Percentiles rank a stretch among this genome's conserved stretches.
Evolutionary conservation across 1,140 invertebrate species (phyloP).

Genomic region (Samia ricini): DNA sequence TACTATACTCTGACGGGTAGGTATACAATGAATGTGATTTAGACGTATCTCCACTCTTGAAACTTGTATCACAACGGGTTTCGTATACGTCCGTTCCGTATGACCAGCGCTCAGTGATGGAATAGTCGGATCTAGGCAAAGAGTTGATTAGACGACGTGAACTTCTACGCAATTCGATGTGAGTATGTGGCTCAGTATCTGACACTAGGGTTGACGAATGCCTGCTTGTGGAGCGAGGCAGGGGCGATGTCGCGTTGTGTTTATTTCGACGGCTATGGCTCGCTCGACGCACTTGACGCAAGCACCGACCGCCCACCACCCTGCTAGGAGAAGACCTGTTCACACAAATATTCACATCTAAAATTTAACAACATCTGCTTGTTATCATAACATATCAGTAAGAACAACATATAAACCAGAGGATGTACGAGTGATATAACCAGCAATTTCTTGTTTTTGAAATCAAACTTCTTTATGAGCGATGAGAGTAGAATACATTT

Average conservation of each 20-base stretch:
- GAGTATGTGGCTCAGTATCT: constrained; percentile 44
- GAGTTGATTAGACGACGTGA: constrained; percentile 60
- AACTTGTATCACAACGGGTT: constrained; percentile 63
- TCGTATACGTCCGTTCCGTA: constrained; percentile 73
- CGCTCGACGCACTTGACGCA: constrained; percentile 63
- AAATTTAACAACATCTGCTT: neutral
- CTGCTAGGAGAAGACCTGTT: constrained; percentile 75
- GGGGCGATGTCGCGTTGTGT: constrained; percentile 58
- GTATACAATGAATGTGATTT: constrained; percentile 21
- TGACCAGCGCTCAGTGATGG: constrained; percentile 67
- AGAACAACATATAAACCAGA: neutral
- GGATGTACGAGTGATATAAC: neutral
- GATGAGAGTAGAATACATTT: too few species aligned
- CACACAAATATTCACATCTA: constrained; percentile 1
- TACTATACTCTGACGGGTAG: constrained; percentile 28
- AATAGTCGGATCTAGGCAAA: constrained; percentile 65
- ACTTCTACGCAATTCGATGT: constrained; percentile 59
- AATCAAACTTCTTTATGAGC: too few species aligned
- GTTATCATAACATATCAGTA: neutral
- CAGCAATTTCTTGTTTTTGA: neutral
- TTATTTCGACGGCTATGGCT: constrained; percentile 68
- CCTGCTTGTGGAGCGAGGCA: constrained; percentile 51
- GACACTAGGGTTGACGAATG: constrained; percentile 39
- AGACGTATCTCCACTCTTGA: constrained; percentile 50
- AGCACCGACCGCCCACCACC: constrained; percentile 75